These are phyloP conservation scores for Apotomis turbidana DNA, from an alignment of 2,888 invertebrate genomes.

Conservation along the genomic window DNA sequence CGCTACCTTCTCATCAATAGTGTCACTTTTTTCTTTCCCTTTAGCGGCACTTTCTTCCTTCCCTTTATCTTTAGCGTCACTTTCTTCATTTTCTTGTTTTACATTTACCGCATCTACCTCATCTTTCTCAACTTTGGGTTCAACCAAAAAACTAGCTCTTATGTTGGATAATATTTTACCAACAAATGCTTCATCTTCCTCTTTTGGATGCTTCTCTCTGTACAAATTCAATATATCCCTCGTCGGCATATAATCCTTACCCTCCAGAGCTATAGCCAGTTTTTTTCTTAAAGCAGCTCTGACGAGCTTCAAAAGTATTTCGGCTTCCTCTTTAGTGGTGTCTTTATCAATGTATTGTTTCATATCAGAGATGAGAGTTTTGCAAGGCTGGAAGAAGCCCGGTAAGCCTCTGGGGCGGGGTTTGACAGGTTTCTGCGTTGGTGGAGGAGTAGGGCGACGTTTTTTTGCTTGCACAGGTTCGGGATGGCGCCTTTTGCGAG, in stretches of 20 bases:
- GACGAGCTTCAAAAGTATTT: conserved; percentile 39
- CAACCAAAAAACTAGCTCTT: conserved; percentile 42
- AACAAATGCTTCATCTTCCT: conserved; percentile 47
- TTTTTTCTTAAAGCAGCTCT: conserved; percentile 47
- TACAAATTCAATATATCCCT: conserved; percentile 46
- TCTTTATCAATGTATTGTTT: conserved; percentile 28
- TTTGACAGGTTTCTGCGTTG: not conserved
- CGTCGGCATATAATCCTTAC: conserved; percentile 38
- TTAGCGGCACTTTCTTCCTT: conserved; percentile 2
- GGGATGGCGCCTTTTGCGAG: conserved; percentile 26
- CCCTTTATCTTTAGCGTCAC: no score
- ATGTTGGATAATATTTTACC: conserved; percentile 44
- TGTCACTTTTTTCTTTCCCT: conserved; percentile 1
- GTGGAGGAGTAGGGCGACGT: conserved; percentile 7
- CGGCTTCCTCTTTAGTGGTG: conserved; percentile 14
- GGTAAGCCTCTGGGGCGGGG: conserved; percentile 2
- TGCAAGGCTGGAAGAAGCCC: conserved; percentile 35
- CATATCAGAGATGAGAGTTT: conserved; percentile 30
- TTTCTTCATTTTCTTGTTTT: conserved; percentile 11
- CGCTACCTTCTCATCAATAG: conserved; percentile 6
- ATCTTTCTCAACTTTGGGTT: conserved; percentile 12
- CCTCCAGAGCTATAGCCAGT: conserved; percentile 45
- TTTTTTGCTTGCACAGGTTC: conserved; percentile 14
- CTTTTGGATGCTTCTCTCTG: conserved; percentile 46
- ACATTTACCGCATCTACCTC: conserved; percentile 2